Evolutionary conservation across 2,888 invertebrate genomes (phyloP).

Genomic region (Phrixothrix hirtus): DNA sequence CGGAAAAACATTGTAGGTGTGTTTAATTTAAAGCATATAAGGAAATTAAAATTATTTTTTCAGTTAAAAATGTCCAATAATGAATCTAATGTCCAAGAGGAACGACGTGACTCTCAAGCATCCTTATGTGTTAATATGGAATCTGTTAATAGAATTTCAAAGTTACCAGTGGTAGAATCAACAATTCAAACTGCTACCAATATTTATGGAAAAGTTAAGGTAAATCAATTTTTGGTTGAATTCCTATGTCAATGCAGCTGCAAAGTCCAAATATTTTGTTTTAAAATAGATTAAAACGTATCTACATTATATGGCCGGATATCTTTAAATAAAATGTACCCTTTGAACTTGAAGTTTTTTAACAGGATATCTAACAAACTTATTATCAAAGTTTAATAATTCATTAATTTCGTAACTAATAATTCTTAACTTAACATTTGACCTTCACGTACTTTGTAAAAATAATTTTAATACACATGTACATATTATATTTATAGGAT

Average conservation of each 20-base stretch:
- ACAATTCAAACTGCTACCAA: slow-evolving; percentile 62
- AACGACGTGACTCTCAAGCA: not conserved
- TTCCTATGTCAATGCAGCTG: too few relatives aligned
- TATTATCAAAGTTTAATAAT: not conserved
- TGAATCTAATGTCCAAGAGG: not conserved
- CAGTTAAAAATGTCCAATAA: not conserved
- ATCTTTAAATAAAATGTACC: too few relatives aligned
- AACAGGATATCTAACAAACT: not conserved
- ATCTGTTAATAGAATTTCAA: slow-evolving; percentile 61
- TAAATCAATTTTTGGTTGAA: slow-evolving; percentile 46
- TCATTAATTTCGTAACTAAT: too few relatives aligned
- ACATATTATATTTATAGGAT: slow-evolving; percentile 56
- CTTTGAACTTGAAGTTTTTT: too few relatives aligned
- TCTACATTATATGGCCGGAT: too few relatives aligned
- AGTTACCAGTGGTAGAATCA: slow-evolving; percentile 62
- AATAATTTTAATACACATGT: too few relatives aligned
- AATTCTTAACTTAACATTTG: too few relatives aligned
- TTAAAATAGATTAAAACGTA: too few relatives aligned
- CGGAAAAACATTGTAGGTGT: not conserved
- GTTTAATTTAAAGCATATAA: not conserved
- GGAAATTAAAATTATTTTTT: not conserved
- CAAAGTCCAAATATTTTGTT: too few relatives aligned
- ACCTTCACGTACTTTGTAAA: too few relatives aligned
- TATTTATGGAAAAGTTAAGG: slow-evolving; percentile 64
- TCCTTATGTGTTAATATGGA: slow-evolving; percentile 56